Conservation (phyloP, 2,888 invertebrate genomes). For the Bugulina stolonifera region DNA sequence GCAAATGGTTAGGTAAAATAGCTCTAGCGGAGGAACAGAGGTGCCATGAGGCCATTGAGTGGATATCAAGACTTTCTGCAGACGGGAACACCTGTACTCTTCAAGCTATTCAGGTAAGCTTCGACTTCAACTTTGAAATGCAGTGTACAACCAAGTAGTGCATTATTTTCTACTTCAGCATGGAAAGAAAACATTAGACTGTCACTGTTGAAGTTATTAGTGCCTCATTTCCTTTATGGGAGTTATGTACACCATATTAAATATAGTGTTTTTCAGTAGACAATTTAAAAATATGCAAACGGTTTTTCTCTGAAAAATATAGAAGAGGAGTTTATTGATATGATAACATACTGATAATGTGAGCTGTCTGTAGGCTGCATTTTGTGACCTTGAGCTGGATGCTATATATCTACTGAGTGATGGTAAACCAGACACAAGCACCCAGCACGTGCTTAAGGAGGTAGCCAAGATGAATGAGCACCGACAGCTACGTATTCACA, state of each 20-base stretch:
- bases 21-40: slow-evolving; percentile 46
- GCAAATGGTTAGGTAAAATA: slow-evolving; percentile 42
- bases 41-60: slow-evolving; percentile 50
- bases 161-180: too few species aligned
- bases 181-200: too few species aligned
- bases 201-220: too few species aligned
- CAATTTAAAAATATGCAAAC: neutral
- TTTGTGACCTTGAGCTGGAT: slow-evolving; percentile 46
- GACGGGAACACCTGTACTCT: slow-evolving; percentile 53
- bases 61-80: slow-evolving; percentile 46
- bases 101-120: slow-evolving; percentile 48
- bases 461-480: slow-evolving; percentile 45
- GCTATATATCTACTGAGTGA: slow-evolving; percentile 53
- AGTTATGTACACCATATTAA: too few species aligned
- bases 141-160: too few species aligned
- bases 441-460: slow-evolving; percentile 46
- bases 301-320: too few species aligned
- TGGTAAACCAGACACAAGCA: slow-evolving; percentile 54
- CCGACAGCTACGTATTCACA: slow-evolving; percentile 45
- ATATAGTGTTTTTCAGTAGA: neutral
- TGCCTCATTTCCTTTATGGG: too few species aligned
- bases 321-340: too few species aligned
- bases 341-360: too few species aligned
- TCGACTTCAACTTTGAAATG: too few species aligned
- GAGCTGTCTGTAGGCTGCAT: slow-evolving; percentile 45